A percentile compares a stretch with the other conserved stretches of the same genome.
phyloP scores from a whole-genome alignment of 2,113 vertebrate species.

The Corythoichthys intestinalis region DNA sequence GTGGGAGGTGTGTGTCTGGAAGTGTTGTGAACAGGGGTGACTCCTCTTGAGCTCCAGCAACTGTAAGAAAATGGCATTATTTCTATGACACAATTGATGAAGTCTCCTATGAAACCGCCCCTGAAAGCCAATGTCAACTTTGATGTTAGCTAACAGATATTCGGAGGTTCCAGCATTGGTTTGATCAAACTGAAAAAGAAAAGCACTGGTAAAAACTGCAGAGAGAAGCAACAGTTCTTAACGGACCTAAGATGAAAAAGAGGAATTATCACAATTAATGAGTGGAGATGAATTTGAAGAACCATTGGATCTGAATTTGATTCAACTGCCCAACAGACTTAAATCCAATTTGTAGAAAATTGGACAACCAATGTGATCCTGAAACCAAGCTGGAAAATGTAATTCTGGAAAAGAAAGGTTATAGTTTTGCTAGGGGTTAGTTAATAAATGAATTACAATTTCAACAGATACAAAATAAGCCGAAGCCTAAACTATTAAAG shows the following conservation, averaged over 20 bases:
- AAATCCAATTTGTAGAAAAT: conserved; percentile 25
- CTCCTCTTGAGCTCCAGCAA: conserved; percentile 2
- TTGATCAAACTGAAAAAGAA: conserved; percentile 21
- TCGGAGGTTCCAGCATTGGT: conserved; percentile 18
- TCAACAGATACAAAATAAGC: background rate
- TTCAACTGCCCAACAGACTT: conserved; percentile 24
- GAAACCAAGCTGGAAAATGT: conserved; percentile 5
- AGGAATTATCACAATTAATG: conserved; percentile 36
- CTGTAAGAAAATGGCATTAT: conserved; percentile 33
- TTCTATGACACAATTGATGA: conserved; percentile 18
- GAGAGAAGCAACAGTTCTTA: conserved; percentile 14
- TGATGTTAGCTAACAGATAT: conserved; percentile 23
- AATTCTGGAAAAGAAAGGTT: conserved; percentile 34
- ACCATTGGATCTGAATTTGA: conserved; percentile 22
- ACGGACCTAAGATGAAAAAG: conserved; percentile 43
- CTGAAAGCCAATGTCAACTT: conserved; percentile 52
- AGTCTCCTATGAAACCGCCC: conserved; percentile 24
- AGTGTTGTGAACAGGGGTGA: conserved; percentile 11
- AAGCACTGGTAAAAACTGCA: conserved; percentile 15
- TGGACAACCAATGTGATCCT: conserved; percentile 13
- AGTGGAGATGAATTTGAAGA: conserved; percentile 30
- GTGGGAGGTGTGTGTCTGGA: conserved; percentile 6
- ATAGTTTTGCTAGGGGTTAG: conserved; percentile 27
- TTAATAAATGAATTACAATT: conserved; percentile 8
- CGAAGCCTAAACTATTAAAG: background rate